phyloP scores from a whole-genome alignment of 2,113 vertebrate genomes.

The Varanus komodoensis region DNA sequence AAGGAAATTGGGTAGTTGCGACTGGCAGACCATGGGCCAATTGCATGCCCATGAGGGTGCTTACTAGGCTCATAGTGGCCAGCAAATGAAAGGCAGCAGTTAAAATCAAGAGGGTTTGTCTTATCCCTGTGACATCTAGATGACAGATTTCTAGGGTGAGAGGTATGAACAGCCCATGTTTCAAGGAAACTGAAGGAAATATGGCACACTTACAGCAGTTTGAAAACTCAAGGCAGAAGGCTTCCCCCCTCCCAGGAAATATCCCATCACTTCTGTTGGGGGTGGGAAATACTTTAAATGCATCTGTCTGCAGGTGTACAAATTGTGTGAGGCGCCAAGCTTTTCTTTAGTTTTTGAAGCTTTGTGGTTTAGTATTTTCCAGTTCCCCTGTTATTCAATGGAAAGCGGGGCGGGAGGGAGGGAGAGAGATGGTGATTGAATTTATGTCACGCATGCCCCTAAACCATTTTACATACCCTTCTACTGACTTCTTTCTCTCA shows the following conservation, averaged over 20 bases:
- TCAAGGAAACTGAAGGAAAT: background rate
- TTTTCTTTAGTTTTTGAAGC: background rate
- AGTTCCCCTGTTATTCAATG: background rate
- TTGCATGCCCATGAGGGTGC: background rate
- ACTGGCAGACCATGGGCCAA: background rate
- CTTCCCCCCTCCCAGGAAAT: background rate
- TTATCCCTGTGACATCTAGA: background rate
- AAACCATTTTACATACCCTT: background rate
- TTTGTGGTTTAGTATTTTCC: background rate
- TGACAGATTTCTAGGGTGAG: background rate
- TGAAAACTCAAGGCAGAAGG: background rate
- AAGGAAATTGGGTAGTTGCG: background rate
- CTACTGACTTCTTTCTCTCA: background rate
- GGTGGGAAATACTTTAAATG: background rate
- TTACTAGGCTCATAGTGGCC: background rate
- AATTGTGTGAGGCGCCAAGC: background rate
- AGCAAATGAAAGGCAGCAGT: background rate
- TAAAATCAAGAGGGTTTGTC: background rate
- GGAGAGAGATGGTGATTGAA: background rate
- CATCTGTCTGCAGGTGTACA: background rate
- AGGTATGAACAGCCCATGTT: background rate
- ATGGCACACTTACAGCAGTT: background rate
- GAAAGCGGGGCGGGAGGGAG: background rate
- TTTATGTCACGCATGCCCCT: background rate
- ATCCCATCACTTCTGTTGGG: background rate